Conservation (phyloP, 2,888 invertebrate species). For the Electrophaes corylata region DNA sequence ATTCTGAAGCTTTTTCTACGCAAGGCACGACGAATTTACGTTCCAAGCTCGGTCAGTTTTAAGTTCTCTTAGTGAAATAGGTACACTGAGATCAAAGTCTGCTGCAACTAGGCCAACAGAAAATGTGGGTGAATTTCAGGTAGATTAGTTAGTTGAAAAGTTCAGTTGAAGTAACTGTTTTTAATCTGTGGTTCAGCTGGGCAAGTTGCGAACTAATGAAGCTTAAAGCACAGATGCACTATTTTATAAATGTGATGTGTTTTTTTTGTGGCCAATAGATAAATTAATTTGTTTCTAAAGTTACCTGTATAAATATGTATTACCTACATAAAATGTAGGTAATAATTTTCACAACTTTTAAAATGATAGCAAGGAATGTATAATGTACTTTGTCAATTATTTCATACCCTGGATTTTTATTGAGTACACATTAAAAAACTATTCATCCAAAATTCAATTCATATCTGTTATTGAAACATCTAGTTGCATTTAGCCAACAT, state of each 20-base stretch:
- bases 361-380: too few relatives aligned
- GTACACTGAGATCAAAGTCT: constrained; percentile 13
- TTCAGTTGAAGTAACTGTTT: constrained; percentile 15
- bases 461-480: neutral
- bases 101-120: constrained; percentile 14
- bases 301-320: too few relatives aligned
- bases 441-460: too few relatives aligned
- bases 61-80: neutral
- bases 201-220: constrained; percentile 21
- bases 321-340: too few relatives aligned
- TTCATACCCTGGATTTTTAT: too few relatives aligned
- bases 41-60: constrained; percentile 1
- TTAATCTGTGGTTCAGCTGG: neutral
- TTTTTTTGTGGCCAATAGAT: neutral
- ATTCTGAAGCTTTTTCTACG: neutral
- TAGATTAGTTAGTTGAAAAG: constrained; percentile 32
- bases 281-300: neutral
- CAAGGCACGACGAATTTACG: neutral
- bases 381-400: too few relatives aligned
- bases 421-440: too few relatives aligned
- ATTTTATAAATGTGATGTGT: neutral
- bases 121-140: constrained; percentile 29
- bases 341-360: too few relatives aligned
- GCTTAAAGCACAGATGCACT: too few relatives aligned
- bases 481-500: neutral